Conservation (phyloP, 2,113 vertebrate genomes). For the Petrocephalus microphthalmus region DNA sequence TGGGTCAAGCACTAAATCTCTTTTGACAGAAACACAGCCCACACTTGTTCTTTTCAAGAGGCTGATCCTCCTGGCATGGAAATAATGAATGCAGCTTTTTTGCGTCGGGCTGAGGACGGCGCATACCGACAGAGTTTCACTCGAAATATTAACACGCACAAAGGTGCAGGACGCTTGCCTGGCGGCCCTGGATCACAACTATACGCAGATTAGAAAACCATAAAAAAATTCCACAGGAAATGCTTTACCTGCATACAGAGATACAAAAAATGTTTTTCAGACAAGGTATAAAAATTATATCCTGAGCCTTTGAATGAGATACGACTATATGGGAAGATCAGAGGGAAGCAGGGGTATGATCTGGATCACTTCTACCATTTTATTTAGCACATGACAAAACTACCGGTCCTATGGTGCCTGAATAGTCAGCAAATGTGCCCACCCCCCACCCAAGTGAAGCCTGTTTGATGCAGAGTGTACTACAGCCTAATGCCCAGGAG, state of each 20-base stretch:
- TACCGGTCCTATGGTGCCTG: background rate
- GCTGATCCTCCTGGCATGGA: conserved; percentile 57
- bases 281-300: background rate
- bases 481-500: conserved; percentile 2
- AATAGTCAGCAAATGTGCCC: background rate
- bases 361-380: background rate
- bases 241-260: background rate
- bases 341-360: background rate
- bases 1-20: conserved; percentile 66
- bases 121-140: conserved; percentile 45
- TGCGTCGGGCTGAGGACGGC: conserved; percentile 57
- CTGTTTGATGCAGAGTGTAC: background rate
- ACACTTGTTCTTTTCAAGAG: conserved; percentile 70
- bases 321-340: background rate
- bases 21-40: conserved; percentile 65
- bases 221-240: background rate
- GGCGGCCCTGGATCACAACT: background rate
- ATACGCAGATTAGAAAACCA: background rate
- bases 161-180: background rate
- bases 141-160: conserved; percentile 43
- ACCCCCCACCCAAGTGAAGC: background rate
- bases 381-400: background rate
- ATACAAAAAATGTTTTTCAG: background rate
- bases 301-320: background rate
- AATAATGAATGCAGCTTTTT: conserved; percentile 62